Evolutionary conservation across 1,140 invertebrate species (phyloP).

Genomic region (Pseudomyrmex cubaensis): DNA sequence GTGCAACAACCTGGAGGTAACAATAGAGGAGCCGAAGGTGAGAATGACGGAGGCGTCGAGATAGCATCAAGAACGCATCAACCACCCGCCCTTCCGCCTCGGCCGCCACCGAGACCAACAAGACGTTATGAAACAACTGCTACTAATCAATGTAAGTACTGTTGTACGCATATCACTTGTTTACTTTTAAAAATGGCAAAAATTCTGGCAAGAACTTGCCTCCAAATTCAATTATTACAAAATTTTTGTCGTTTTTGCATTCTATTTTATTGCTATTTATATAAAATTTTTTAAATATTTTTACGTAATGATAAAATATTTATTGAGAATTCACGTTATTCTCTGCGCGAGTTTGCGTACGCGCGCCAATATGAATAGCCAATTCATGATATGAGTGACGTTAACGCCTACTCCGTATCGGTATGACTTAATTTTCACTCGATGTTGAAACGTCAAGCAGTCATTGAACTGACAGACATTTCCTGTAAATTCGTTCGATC

Average conservation of each 20-base stretch:
- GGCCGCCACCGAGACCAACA: conserved; percentile 81
- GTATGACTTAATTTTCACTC: conserved; percentile 54
- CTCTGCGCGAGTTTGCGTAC: background rate
- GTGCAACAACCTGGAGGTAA: conserved; percentile 76
- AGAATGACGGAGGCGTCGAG: conserved; percentile 75
- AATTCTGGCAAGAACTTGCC: background rate
- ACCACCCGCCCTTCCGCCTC: conserved; percentile 82
- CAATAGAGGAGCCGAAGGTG: conserved; percentile 77
- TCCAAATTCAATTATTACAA: background rate
- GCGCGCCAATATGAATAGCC: conserved; percentile 39
- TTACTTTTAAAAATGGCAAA: background rate
- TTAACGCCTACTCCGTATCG: conserved; percentile 26
- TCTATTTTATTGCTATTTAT: background rate
- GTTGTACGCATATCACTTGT: background rate
- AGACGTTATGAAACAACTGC: conserved; percentile 80
- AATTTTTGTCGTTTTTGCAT: background rate
- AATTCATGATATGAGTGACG: conserved; percentile 33
- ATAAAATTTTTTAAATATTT: background rate
- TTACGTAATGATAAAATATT: background rate
- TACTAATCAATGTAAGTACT: conserved; percentile 79
- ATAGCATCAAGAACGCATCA: conserved; percentile 81
- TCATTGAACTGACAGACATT: conserved; percentile 49
- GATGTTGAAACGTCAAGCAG: conserved; percentile 46
- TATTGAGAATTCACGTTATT: background rate
- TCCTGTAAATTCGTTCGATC: conserved; percentile 16